A percentile compares a stretch with the other conserved stretches of the same genome.
These are phyloP conservation scores for Agrypnia vestita DNA, from an alignment of 1,140 invertebrate genomes.

Conservation along the genomic window DNA sequence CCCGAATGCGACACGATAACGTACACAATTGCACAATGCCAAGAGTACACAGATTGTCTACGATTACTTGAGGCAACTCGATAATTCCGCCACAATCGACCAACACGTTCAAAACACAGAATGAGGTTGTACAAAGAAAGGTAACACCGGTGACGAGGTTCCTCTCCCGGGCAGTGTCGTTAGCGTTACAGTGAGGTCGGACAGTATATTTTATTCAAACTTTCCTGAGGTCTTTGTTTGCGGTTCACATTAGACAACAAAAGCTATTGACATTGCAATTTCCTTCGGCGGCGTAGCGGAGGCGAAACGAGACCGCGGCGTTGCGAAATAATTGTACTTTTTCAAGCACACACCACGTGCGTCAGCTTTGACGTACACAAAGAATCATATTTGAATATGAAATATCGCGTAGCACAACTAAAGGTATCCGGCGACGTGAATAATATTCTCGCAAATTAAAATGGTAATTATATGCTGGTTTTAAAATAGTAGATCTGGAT, in stretches of 20 bases:
- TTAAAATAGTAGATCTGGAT: neutral
- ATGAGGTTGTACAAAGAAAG: slow-evolving; percentile 20
- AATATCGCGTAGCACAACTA: neutral
- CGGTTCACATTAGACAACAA: neutral
- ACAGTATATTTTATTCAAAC: too few species aligned
- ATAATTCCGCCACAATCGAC: too few species aligned
- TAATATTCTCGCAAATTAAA: slow-evolving; percentile 11
- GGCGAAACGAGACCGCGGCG: too few species aligned
- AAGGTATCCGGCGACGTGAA: neutral
- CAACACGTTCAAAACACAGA: neutral
- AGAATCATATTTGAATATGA: slow-evolving; percentile 5
- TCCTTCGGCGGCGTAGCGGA: neutral
- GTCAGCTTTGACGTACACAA: too few species aligned
- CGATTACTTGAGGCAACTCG: too few species aligned
- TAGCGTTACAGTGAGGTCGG: too few species aligned
- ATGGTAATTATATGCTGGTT: too few species aligned
- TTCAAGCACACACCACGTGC: too few species aligned
- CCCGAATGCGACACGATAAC: too few species aligned
- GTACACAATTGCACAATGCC: too few species aligned
- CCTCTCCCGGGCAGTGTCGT: neutral
- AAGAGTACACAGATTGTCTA: too few species aligned
- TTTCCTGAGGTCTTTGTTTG: neutral
- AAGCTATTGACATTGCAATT: neutral
- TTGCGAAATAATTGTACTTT: too few species aligned
- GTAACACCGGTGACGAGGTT: neutral